Evolutionary conservation across 1,140 invertebrate genomes (phyloP).

Genomic region (Drosophila nebulosa): DNA sequence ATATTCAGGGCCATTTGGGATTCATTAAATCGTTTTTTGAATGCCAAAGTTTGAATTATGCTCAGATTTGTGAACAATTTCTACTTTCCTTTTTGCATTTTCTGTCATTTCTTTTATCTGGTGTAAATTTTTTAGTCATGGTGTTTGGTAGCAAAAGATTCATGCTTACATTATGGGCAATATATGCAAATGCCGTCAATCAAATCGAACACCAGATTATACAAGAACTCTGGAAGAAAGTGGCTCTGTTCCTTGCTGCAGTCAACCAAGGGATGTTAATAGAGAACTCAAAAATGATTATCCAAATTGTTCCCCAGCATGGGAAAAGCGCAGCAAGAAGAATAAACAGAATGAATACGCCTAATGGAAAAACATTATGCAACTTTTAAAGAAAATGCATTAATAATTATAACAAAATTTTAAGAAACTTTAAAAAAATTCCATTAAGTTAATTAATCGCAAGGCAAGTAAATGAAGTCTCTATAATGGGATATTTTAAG

Average conservation of each 20-base stretch:
- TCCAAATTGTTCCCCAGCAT: neutral
- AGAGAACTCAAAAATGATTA: neutral
- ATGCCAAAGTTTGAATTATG: conserved; percentile 29
- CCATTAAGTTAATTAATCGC: too few species aligned
- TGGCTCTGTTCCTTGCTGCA: too few species aligned
- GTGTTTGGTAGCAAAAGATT: neutral
- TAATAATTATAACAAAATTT: too few species aligned
- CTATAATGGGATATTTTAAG: too few species aligned
- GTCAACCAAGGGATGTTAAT: neutral
- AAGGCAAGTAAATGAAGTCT: too few species aligned
- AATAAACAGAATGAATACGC: too few species aligned
- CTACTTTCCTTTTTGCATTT: neutral
- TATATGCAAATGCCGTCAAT: neutral
- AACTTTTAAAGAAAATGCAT: too few species aligned
- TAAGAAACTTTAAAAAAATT: too few species aligned
- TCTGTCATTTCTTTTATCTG: neutral
- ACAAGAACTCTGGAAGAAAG: neutral
- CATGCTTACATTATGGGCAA: neutral
- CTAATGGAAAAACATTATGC: too few species aligned
- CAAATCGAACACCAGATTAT: neutral
- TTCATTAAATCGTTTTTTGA: conserved; percentile 6
- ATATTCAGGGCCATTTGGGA: conserved; percentile 11
- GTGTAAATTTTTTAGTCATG: neutral
- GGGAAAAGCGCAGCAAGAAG: neutral
- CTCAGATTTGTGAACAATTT: conserved; percentile 9